These are phyloP conservation scores for Sinella curviseta DNA, from an alignment of 1,140 invertebrate species.

Conservation along the genomic window DNA sequence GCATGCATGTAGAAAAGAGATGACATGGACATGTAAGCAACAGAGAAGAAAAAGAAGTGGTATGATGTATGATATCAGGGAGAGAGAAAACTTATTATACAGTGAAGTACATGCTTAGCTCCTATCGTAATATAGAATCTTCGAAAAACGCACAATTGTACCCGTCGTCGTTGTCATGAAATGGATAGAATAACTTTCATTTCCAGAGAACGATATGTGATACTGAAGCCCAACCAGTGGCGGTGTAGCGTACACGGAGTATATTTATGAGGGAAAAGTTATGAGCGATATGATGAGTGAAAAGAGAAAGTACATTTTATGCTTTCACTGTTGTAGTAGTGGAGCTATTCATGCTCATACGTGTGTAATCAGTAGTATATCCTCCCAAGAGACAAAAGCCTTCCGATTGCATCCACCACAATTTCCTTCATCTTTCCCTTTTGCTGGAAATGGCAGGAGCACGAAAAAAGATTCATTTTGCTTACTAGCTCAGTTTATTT, in stretches of 20 bases:
- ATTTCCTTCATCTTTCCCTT: constrained; percentile 19
- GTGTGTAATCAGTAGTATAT: constrained; percentile 10
- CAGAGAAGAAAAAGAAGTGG: not conserved
- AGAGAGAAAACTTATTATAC: not conserved
- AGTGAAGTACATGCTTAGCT: too few species aligned
- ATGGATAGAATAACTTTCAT: constrained; percentile 14
- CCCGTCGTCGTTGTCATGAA: not conserved
- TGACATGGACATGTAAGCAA: constrained; percentile 22
- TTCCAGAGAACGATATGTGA: not conserved
- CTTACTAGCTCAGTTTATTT: not conserved
- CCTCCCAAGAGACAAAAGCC: constrained; percentile 17
- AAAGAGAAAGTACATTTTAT: not conserved
- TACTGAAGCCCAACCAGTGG: not conserved
- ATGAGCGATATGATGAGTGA: not conserved
- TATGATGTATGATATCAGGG: not conserved
- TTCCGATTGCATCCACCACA: constrained; percentile 10
- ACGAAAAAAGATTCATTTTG: not conserved
- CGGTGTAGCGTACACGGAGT: not conserved
- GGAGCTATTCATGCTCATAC: constrained; percentile 3
- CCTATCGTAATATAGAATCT: too few species aligned
- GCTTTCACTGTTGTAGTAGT: not conserved
- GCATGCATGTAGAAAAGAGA: constrained; percentile 25
- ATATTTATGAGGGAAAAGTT: too few species aligned
- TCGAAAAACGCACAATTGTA: not conserved
- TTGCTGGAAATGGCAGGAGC: constrained; percentile 10